Percentiles rank a stretch among this genome's conserved stretches.
Conservation (phyloP, 2,113 vertebrate genomes). For the Aspiorhynchus laticeps region DNA sequence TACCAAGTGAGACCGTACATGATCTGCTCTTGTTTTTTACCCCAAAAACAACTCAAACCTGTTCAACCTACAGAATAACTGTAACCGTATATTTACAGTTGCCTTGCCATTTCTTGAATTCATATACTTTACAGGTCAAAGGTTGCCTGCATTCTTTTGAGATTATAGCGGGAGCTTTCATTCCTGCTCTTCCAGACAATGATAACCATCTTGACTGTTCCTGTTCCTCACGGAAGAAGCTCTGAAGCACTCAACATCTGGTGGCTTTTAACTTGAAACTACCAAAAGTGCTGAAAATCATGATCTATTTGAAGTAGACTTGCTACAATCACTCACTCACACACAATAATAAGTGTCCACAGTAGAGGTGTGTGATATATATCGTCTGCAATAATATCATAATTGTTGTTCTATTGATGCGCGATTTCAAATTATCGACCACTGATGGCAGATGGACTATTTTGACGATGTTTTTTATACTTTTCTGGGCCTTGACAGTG, state of each 20-base stretch:
- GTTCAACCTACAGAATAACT: not conserved
- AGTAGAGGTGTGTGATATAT: too few relatives aligned
- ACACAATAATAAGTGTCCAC: too few relatives aligned
- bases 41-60: not conserved
- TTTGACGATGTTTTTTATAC: too few relatives aligned
- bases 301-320: too few relatives aligned
- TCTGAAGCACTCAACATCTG: constrained; percentile 28
- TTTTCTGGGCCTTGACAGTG: too few relatives aligned
- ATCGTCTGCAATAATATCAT: too few relatives aligned
- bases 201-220: not conserved
- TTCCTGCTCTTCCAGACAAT: constrained; percentile 7
- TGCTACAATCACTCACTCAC: too few relatives aligned
- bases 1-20: not conserved
- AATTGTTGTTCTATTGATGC: too few relatives aligned
- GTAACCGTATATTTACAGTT: not conserved
- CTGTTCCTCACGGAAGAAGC: not conserved
- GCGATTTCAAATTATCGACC: too few relatives aligned
- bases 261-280: not conserved
- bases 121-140: constrained; percentile 3
- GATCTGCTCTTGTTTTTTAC: not conserved
- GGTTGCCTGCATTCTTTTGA: constrained; percentile 40
- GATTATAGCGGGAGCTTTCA: constrained; percentile 35
- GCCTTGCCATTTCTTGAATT: not conserved
- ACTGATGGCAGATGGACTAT: too few relatives aligned
- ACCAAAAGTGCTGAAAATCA: not conserved